phyloP scores from a whole-genome alignment of 2,797 vertebrate species.

The Carcharodon carcharias region DNA sequence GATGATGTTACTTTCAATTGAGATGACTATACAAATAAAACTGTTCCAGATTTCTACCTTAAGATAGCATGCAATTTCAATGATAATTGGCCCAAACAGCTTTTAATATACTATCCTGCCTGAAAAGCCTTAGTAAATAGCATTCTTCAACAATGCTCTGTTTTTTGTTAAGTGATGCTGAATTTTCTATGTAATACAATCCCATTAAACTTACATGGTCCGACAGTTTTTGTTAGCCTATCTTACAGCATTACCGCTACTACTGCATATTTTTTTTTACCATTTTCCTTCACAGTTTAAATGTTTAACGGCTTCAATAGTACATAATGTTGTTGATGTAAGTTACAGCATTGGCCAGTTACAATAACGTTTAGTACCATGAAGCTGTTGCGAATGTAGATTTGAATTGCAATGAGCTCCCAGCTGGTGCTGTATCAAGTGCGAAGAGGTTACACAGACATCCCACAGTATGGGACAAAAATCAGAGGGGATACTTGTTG shows the following conservation, averaged over 20 bases:
- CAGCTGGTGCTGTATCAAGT: background rate
- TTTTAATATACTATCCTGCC: background rate
- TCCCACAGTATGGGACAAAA: background rate
- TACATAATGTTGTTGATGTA: background rate
- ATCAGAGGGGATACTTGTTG: background rate
- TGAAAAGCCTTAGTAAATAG: background rate
- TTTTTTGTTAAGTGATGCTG: background rate
- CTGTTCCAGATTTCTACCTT: background rate
- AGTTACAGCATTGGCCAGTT: background rate
- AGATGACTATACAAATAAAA: background rate
- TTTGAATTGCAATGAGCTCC: background rate
- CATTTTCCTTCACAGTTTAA: background rate
- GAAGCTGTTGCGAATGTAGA: background rate
- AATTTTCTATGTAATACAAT: background rate
- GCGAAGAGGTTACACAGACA: background rate
- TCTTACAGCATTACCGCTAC: background rate
- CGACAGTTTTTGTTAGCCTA: background rate
- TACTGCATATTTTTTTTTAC: background rate
- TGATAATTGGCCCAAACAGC: background rate
- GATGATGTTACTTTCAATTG: background rate
- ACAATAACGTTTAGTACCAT: background rate
- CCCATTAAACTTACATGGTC: background rate
- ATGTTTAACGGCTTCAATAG: background rate
- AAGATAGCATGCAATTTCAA: background rate
- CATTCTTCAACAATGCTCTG: background rate